These are phyloP conservation scores for Microcebus murinus DNA, from an alignment of 2,113 vertebrate genomes.

Conservation along the genomic window DNA sequence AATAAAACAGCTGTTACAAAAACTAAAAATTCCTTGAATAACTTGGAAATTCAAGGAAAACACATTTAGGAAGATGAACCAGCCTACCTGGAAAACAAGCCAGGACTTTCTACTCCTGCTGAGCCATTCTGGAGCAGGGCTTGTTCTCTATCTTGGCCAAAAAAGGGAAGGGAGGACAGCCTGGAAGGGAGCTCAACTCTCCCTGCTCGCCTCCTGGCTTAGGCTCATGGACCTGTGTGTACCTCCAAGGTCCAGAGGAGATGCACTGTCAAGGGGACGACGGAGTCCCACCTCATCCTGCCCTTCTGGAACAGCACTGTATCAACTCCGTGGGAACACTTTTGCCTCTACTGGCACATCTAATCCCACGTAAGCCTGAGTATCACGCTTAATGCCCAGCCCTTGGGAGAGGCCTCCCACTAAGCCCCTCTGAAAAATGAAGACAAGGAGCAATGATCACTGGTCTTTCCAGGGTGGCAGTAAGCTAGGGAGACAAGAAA, in stretches of 20 bases:
- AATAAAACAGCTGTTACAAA: background rate
- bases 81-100: background rate
- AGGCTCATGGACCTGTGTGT: background rate
- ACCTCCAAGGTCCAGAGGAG: background rate
- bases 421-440: background rate
- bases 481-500: background rate
- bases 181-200: background rate
- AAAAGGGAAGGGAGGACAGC: background rate
- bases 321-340: background rate
- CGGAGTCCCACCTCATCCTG: background rate
- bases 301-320: background rate
- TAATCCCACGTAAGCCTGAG: background rate
- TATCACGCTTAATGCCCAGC: background rate
- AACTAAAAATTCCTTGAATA: constrained; percentile 31
- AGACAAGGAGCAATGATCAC: background rate
- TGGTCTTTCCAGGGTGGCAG: background rate
- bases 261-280: background rate
- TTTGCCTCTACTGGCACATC: background rate
- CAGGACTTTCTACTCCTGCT: background rate
- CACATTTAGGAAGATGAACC: background rate
- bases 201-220: no score
- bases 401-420: background rate
- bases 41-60: background rate
- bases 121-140: background rate
- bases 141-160: background rate